phyloP scores from a whole-genome alignment of 2,888 invertebrate species.

The Cephus sareptanus region DNA sequence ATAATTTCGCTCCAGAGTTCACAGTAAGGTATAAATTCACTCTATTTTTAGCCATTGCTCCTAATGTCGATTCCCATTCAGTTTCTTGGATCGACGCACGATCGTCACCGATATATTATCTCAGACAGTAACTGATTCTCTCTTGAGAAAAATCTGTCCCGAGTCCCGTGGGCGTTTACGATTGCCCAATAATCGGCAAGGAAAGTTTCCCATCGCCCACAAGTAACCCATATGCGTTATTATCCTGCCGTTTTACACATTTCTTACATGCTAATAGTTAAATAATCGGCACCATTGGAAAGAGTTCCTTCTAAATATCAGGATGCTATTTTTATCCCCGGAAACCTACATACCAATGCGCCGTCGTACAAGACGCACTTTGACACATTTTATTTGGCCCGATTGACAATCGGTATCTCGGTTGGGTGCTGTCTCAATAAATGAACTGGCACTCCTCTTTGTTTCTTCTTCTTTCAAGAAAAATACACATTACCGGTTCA shows the following conservation, averaged over 20 bases:
- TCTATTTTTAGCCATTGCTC: constrained; percentile 52
- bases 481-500: neutral
- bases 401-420: constrained; percentile 38
- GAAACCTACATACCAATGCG: constrained; percentile 61
- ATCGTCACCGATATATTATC: neutral
- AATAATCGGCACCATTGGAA: constrained; percentile 37
- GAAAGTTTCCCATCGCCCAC: constrained; percentile 9
- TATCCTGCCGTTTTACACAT: constrained; percentile 1
- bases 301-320: constrained; percentile 56
- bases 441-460: neutral
- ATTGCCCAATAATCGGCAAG: constrained; percentile 30
- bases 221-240: constrained; percentile 10
- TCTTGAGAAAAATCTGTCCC: constrained; percentile 11
- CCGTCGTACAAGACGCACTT: constrained; percentile 27
- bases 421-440: neutral
- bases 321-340: constrained; percentile 59
- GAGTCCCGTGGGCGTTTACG: constrained; percentile 34
- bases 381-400: constrained; percentile 40
- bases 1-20: constrained; percentile 58
- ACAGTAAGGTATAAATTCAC: constrained; percentile 57
- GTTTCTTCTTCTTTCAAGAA: neutral
- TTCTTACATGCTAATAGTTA: constrained; percentile 17
- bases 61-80: constrained; percentile 42
- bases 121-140: neutral
- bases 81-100: constrained; percentile 9